Conservation (phyloP, 2,797 vertebrate species). For the Hydrophis major region DNA sequence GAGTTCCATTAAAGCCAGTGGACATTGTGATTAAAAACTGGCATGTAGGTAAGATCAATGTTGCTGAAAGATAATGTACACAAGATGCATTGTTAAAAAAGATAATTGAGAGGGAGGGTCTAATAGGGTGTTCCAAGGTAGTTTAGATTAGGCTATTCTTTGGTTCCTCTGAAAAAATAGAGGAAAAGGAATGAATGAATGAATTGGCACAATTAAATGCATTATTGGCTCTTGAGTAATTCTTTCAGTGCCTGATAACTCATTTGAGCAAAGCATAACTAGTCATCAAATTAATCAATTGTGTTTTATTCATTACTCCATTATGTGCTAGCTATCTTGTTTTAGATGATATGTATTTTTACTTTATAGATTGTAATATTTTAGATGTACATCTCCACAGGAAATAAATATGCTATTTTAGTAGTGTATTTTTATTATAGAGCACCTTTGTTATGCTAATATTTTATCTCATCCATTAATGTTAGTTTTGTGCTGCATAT, state of each 20-base stretch:
- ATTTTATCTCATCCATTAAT: not conserved
- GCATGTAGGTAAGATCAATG: not conserved
- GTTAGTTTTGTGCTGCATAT: not conserved
- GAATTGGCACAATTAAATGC: not conserved
- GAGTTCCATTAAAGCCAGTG: not conserved
- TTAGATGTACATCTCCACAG: not conserved
- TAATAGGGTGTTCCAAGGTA: not conserved
- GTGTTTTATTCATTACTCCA: not conserved
- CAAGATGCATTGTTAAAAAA: not conserved
- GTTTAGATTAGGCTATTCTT: not conserved
- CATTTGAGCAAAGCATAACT: not conserved
- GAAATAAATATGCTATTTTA: not conserved
- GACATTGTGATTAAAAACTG: not conserved
- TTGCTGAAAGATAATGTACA: not conserved
- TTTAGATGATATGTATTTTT: not conserved
- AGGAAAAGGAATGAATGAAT: not conserved
- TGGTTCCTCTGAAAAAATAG: not conserved
- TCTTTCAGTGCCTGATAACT: not conserved
- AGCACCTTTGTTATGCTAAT: not conserved
- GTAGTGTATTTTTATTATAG: not conserved
- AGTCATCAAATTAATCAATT: not conserved
- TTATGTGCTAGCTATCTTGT: not conserved
- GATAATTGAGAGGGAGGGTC: not conserved
- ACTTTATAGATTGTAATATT: not conserved
- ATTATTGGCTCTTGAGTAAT: not conserved